Conservation (phyloP, 2,888 invertebrate genomes). For the Diogma glabrata region DNA sequence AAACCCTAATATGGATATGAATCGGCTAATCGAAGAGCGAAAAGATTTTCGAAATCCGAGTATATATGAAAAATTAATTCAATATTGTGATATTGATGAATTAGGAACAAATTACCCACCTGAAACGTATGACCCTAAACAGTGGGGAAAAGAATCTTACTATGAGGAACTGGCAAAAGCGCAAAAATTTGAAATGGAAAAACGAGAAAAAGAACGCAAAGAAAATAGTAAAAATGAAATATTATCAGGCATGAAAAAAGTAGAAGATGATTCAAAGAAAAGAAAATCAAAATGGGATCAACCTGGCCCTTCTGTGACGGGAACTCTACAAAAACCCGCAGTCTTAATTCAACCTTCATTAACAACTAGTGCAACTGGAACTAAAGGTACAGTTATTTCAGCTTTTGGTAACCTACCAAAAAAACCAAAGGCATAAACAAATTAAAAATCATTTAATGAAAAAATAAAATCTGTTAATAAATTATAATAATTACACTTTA, state of each 20-base stretch:
- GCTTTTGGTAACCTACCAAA: constrained; percentile 86
- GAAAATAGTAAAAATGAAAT: constrained; percentile 74
- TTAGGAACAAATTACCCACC: constrained; percentile 93
- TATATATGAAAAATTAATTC: constrained; percentile 93
- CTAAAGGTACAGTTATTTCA: constrained; percentile 84
- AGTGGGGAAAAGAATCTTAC: constrained; percentile 83
- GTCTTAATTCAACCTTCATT: constrained; percentile 61
- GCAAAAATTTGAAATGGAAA: constrained; percentile 87
- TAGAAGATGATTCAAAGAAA: constrained; percentile 64
- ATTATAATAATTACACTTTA: too few relatives aligned
- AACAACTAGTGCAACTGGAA: constrained; percentile 73
- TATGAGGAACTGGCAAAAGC: constrained; percentile 85
- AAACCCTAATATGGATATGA: constrained; percentile 75
- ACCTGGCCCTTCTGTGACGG: constrained; percentile 44
- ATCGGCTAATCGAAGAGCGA: constrained; percentile 74
- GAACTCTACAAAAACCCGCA: constrained; percentile 30
- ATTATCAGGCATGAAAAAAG: constrained; percentile 49
- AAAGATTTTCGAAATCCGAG: constrained; percentile 95
- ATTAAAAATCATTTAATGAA: too few relatives aligned
- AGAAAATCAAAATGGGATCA: constrained; percentile 92
- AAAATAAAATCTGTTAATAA: too few relatives aligned
- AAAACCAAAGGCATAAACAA: constrained; percentile 40
- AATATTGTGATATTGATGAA: constrained; percentile 90
- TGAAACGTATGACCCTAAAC: constrained; percentile 82
- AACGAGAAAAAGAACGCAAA: constrained; percentile 79